Evolutionary conservation across 2,888 invertebrate species (phyloP), one percentile per base, ranked within the genome.

Genomic region (Formica aserva): DNA sequence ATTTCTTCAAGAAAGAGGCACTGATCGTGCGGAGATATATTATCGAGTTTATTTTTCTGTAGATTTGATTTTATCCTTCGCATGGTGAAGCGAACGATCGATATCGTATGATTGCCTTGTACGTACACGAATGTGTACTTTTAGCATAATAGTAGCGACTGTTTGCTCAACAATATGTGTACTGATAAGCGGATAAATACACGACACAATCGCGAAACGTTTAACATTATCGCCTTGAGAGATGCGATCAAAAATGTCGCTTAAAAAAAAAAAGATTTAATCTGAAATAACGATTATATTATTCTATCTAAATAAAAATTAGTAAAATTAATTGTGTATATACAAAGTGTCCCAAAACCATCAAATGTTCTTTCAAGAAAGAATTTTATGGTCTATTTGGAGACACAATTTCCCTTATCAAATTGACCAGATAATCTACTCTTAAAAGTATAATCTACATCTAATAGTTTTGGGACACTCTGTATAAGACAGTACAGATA

Each of bases 91-190:
- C 35, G 18, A 29, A 38, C 3, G 29, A 35, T 63, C 15, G 18
- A 41, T 26, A 57, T 60, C 5, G n/a, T 29, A 35, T 35, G 26
- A 41, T 29, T 32, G 26, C 9, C 45, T 29, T 55, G 3, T 60
- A 55, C 4, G 1, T 60, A 55, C 32, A 62, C 29, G 5, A 18
- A 45, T 45, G 6, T 48, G 32, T 41, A 45, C 29, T n/a, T 1
- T 22, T 26, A 60, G 4, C 29, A 29, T 48, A n/a, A 18, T 60
- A 22, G 26, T 71, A 52, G 26, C 26, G 15, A 13, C 45, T 75
- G 80, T 82, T 85, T 85, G 55, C 66, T 35, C 55, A 85, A 85
- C 48, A 45, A 26, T 35, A 18, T 65, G 48, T 69, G 9, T 60
- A 32, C 18, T 32, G 48, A 29, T 83, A 69, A 75, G 52, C 63